A percentile compares a stretch with the other conserved stretches of the same genome.
Evolutionary conservation across 2,888 invertebrate species (phyloP).

Genomic region (Acrobasis consociella): DNA sequence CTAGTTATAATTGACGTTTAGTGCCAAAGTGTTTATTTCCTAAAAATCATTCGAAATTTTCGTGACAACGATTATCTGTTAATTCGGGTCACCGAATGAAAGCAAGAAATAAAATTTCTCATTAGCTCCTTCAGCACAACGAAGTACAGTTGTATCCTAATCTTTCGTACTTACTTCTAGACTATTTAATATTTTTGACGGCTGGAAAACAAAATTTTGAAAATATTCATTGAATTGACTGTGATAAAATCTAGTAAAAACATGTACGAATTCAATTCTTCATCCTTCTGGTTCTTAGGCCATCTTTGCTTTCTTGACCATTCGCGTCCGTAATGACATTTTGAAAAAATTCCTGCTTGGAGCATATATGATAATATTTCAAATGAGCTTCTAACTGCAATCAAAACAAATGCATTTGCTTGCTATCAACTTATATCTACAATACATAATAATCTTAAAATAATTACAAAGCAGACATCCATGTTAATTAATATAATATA

Average conservation of each 20-base stretch:
- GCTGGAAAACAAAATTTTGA: constrained; percentile 39
- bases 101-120: constrained; percentile 24
- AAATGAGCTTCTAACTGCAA: no score
- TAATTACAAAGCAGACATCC: background rate
- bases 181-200: constrained; percentile 68
- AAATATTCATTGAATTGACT: constrained; percentile 45
- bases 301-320: background rate
- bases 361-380: no score
- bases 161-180: constrained; percentile 31
- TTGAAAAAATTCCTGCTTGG: background rate
- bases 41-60: background rate
- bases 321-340: background rate
- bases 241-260: constrained; percentile 61
- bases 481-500: constrained; percentile 28
- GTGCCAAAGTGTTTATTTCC: constrained; percentile 19
- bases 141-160: constrained; percentile 38
- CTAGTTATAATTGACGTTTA: constrained; percentile 20
- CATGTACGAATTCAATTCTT: constrained; percentile 52
- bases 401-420: no score
- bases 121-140: constrained; percentile 38
- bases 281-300: constrained; percentile 19
- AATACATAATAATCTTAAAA: background rate
- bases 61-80: constrained; percentile 10
- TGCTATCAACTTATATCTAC: background rate
- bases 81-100: background rate